phyloP scores from a whole-genome alignment of 2,888 invertebrate genomes.

The Sthenelais limicola region DNA sequence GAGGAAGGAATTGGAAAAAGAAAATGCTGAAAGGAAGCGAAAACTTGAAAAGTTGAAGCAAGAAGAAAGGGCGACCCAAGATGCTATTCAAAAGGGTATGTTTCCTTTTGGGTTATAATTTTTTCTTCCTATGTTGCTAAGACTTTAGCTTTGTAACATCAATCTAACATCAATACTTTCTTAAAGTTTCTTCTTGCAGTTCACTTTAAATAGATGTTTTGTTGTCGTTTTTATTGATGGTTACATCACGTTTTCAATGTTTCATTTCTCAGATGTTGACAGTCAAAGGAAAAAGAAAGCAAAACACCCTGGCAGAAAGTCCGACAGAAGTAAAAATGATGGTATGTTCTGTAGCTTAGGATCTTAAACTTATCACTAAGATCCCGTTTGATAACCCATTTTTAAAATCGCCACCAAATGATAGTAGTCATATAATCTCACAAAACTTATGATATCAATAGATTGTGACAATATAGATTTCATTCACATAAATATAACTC shows the following conservation, averaged over 20 bases:
- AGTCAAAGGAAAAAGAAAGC: constrained; percentile 19
- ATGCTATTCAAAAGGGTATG: constrained; percentile 43
- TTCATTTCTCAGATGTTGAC: constrained; percentile 4
- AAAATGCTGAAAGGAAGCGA: constrained; percentile 48
- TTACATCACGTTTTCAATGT: not conserved
- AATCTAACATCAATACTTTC: not conserved
- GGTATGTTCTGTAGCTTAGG: too few relatives aligned
- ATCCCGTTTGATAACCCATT: not conserved
- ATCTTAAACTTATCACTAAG: too few relatives aligned
- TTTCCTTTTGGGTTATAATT: not conserved
- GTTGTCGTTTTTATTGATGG: not conserved
- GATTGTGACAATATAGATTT: not conserved
- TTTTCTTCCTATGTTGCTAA: too few relatives aligned
- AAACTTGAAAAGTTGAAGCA: constrained; percentile 48
- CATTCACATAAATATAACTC: too few relatives aligned
- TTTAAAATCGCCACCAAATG: not conserved
- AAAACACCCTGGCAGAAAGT: constrained; percentile 6
- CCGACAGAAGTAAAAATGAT: not conserved
- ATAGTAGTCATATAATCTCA: not conserved
- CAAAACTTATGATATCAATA: not conserved
- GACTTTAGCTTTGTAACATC: too few relatives aligned
- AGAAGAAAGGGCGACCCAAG: constrained; percentile 44
- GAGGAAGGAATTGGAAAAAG: constrained; percentile 45
- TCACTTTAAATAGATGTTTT: not conserved
- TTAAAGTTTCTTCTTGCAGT: not conserved